Conservation (phyloP, 2,888 invertebrate species). For the Lasius platythorax region DNA sequence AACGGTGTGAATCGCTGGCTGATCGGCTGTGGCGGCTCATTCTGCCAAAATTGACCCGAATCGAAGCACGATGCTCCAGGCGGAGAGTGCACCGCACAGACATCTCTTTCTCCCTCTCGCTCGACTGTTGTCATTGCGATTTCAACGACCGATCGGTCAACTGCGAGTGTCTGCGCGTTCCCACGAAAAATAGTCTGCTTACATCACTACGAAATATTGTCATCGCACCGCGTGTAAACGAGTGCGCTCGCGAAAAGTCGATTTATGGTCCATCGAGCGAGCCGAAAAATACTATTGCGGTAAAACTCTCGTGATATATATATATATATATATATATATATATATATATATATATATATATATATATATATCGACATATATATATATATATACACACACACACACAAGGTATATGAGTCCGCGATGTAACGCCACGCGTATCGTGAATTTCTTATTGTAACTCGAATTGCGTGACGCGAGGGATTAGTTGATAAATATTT, state of each 20-base stretch:
- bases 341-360: neutral
- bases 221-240: constrained; percentile 47
- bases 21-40: constrained; percentile 39
- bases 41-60: constrained; percentile 41
- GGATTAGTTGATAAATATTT: constrained; percentile 54
- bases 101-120: neutral
- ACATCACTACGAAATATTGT: constrained; percentile 50
- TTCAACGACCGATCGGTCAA: constrained; percentile 40
- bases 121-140: constrained; percentile 26
- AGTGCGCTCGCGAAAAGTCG: constrained; percentile 41
- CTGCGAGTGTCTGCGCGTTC: constrained; percentile 45
- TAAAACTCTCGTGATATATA: constrained; percentile 42
- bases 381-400: neutral
- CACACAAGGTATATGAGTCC: neutral
- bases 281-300: constrained; percentile 43
- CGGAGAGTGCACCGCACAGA: neutral
- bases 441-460: constrained; percentile 53
- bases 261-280: constrained; percentile 46
- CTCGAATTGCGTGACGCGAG: constrained; percentile 51
- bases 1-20: constrained; percentile 31
- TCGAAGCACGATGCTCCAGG: constrained; percentile 35
- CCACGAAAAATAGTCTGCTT: constrained; percentile 54
- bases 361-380: neutral
- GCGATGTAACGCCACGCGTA: constrained; percentile 42
- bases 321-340: neutral